Evolutionary conservation across 2,113 vertebrate species (phyloP), one percentile per base, ranked within the genome.

Genomic region (Anarhynchus alexandrinus): DNA sequence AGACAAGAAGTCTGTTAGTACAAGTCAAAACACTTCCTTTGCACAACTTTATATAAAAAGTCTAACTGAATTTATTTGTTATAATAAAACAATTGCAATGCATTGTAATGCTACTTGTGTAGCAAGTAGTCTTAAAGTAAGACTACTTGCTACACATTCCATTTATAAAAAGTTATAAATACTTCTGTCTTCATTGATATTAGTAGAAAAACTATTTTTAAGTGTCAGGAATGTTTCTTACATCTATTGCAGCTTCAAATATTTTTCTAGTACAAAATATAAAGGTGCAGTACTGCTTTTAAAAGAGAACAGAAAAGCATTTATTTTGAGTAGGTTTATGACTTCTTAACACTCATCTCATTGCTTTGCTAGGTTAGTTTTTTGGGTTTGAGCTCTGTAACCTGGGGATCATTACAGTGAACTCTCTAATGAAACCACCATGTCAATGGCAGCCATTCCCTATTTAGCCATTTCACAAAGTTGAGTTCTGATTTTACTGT

Each of bases 11-110:
- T 42, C 25, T 81, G 49, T 54, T 36, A 57, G 17, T 36, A 18
- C 54, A 93, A 90, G 30, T 77, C 76, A 94, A 95, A 93, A 78
- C 49, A 55, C 67, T 94, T 97, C 36, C 55, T 79, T 82, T 97
- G 82, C 66, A 91, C 79, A 89, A 92, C 59, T 55, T 45, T 55
- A 88, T 23, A 42, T 58, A 64, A 40, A 52, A 84, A 64, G 14
- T 61, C 45, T 61, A 87, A 72, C 42, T 85, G 43, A 95, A 94
- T 87, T 54, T 83, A 86, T 72, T 54, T 86, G 42, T 88, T 95
- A 54, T 84, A 93, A 71, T 88, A 91, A 85, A 98, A 84, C 77
- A 96, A 73, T 32, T 90, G 32, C 88, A 64, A 34, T 64, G 93
- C 80, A 88, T n/a, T 95, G 51, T 71, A 59, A 84, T 45, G n/a